Conservation (phyloP, 1,140 invertebrate species). For the Rhizoglyphus robini region DNA sequence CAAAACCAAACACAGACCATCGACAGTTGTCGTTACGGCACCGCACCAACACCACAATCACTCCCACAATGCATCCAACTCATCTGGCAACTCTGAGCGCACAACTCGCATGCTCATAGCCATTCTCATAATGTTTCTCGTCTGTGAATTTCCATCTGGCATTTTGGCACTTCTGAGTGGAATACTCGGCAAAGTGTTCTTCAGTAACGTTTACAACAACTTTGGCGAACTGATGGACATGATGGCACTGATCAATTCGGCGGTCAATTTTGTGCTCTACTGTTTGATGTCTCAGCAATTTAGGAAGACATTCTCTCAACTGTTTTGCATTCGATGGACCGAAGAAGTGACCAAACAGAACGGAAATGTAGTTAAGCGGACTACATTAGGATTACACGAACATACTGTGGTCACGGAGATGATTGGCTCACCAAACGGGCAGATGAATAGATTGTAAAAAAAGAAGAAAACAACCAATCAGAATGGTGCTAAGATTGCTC, state of each 20-base stretch:
- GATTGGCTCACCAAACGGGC: neutral
- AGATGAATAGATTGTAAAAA: no score
- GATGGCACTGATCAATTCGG: constrained; percentile 73
- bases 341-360: neutral
- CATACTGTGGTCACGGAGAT: neutral
- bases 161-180: constrained; percentile 62
- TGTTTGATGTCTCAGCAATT: constrained; percentile 89
- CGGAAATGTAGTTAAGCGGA: neutral
- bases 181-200: constrained; percentile 54
- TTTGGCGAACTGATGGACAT: constrained; percentile 69
- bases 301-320: constrained; percentile 60
- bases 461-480: no score
- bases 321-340: constrained; percentile 15
- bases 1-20: neutral
- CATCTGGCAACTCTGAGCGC: constrained; percentile 40
- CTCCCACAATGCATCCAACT: neutral
- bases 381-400: neutral
- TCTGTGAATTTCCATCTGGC: constrained; percentile 57
- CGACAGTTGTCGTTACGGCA: neutral
- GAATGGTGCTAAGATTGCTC: no score
- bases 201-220: constrained; percentile 56
- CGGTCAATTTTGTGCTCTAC: constrained; percentile 85
- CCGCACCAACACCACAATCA: neutral
- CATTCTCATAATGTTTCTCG: constrained; percentile 45
- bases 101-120: constrained; percentile 82